Evolutionary conservation across 2,113 vertebrate genomes (phyloP), one percentile per base, ranked within the genome.

Genomic region (Rhinoptilus africanus): DNA sequence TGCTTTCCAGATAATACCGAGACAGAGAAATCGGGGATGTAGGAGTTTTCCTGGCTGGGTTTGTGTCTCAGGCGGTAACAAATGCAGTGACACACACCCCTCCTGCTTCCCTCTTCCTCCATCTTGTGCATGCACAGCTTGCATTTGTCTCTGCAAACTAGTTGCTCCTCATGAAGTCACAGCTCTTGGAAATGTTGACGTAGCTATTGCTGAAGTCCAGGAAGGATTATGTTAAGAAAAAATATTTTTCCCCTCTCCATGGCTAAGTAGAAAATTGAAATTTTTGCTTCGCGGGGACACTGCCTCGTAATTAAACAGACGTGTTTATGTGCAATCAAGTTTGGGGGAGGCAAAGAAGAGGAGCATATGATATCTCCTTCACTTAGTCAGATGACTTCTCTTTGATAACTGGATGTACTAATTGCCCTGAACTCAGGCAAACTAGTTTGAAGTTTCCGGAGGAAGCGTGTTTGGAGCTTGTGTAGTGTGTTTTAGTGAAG

Each of bases 191-290:
- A 95, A 64, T 10, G 32, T 56, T 82, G 80, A 48, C 17, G 6
- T 34, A 53, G 56, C 66, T 86, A 15, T 60, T 94, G 53, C 69
- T 62, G 57, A 82, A 76, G 72, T 91, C 83, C 83, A 63, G 64
- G 51, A 54, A 96, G 79, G 64, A 84, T 50, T 45, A 63, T 27
- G 26, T 71, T 37, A 87, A 73, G 54, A 82, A 89, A 91, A 92
- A 91, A 47, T 50, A 75, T 48, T 95, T 87, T 91, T 60, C n/a
- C n/a, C 30, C 57, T 78, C 95, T 96, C 76, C 60, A 5, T 56
- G 85, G 94, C 91, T 97, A 97, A 97, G 81, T 89, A 94, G 90
- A 79, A 97, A 97, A 98, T 91, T 62, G 89, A 93, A 97, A 96
- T 96, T 96, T 97, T 96, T 97, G 96, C 81, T 96, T 98, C 84